Evolutionary conservation across 2,113 vertebrate genomes (phyloP).

Genomic region (Hoplias malabaricus): DNA sequence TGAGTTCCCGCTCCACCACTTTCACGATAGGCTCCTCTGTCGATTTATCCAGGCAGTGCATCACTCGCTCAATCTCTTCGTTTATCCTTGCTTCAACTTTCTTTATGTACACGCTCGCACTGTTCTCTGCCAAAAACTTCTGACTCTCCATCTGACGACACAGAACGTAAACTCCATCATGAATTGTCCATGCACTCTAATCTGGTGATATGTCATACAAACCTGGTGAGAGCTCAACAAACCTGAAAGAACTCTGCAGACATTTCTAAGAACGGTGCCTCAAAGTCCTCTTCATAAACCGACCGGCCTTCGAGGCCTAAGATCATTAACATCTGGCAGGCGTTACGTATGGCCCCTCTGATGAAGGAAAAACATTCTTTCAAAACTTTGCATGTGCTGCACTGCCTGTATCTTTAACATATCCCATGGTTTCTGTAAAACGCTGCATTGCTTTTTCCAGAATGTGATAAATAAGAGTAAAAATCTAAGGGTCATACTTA

Average conservation of each 20-base stretch:
- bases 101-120: constrained; percentile 99
- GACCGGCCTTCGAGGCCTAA: constrained; percentile 96
- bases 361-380: constrained; percentile 20
- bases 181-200: too few relatives aligned
- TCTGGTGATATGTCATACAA: too few relatives aligned
- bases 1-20: constrained; percentile 96
- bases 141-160: constrained; percentile 93
- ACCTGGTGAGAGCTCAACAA: too few relatives aligned
- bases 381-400: background rate
- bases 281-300: constrained; percentile 99
- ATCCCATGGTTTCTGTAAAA: too few relatives aligned
- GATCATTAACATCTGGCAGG: constrained; percentile 99
- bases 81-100: constrained; percentile 99
- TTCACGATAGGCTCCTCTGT: constrained; percentile 98
- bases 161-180: too few relatives aligned
- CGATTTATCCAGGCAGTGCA: constrained; percentile 98
- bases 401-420: too few relatives aligned
- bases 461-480: too few relatives aligned
- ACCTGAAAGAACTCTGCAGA: constrained; percentile 99
- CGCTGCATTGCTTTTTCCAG: background rate
- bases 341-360: constrained; percentile 98
- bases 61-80: constrained; percentile 98
- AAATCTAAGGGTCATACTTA: too few relatives aligned
- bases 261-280: constrained; percentile 98
- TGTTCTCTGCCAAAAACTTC: constrained; percentile 98